These are phyloP conservation scores for Junonia oenone DNA, from an alignment of 2,888 invertebrate genomes.

Conservation along the genomic window DNA sequence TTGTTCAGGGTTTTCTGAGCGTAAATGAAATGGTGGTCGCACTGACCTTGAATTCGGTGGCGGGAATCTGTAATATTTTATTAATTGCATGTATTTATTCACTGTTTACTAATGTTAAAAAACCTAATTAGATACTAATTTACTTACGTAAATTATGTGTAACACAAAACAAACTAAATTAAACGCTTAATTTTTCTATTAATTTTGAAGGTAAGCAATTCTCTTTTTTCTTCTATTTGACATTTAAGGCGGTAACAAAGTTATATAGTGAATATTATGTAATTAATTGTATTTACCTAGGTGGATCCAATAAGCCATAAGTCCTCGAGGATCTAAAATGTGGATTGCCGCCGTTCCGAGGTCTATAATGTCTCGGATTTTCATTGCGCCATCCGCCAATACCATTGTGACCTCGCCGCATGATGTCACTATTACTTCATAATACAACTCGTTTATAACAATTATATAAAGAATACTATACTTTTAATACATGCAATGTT, in stretches of 20 bases:
- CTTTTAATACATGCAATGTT: conserved; percentile 1
- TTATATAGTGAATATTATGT: not conserved
- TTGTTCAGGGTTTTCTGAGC: conserved; percentile 36
- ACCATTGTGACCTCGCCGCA: conserved; percentile 72
- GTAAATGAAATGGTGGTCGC: conserved; percentile 40
- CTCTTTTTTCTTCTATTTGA: not conserved
- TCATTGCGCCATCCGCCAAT: conserved; percentile 68
- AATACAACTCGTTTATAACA: conserved; percentile 31
- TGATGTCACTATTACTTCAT: conserved; percentile 38
- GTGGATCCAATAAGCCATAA: conserved; percentile 42
- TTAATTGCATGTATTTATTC: not conserved
- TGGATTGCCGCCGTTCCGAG: conserved; percentile 52
- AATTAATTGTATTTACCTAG: conserved; percentile 43
- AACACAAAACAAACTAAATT: not conserved
- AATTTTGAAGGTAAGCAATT: conserved; percentile 6
- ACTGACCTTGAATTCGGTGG: conserved; percentile 42
- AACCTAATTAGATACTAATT: not conserved
- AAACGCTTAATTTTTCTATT: not conserved
- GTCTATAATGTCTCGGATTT: conserved; percentile 61
- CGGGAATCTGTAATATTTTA: conserved; percentile 51
- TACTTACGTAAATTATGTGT: not conserved
- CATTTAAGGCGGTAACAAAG: not conserved
- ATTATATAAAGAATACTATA: conserved; percentile 9
- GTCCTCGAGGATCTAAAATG: conserved; percentile 51
- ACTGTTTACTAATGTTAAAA: not conserved